These are phyloP conservation scores for Dione juno DNA, from an alignment of 2,888 invertebrate species.

Conservation along the genomic window DNA sequence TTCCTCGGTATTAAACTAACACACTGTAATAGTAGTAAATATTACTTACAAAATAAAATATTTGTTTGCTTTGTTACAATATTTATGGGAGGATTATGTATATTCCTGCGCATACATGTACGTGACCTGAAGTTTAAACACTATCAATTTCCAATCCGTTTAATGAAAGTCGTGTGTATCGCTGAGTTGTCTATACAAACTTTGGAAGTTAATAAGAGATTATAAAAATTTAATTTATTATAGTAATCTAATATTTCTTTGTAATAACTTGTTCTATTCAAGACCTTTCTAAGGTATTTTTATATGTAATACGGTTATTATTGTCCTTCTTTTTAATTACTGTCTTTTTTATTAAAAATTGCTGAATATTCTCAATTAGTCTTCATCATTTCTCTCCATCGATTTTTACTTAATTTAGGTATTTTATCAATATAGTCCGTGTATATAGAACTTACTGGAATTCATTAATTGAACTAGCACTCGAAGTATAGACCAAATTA, in stretches of 20 bases:
- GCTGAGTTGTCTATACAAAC: too few species aligned
- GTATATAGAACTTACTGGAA: not conserved
- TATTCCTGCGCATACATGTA: too few species aligned
- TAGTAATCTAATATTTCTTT: not conserved
- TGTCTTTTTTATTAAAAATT: not conserved
- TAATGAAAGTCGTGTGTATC: too few species aligned
- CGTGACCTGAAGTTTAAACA: too few species aligned
- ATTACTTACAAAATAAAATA: too few species aligned
- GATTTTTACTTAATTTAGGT: constrained; percentile 1
- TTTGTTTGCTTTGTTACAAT: too few species aligned
- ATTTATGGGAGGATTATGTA: too few species aligned
- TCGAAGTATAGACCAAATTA: not conserved
- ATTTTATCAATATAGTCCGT: not conserved
- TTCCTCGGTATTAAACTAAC: too few species aligned
- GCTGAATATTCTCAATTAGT: not conserved
- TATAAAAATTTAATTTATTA: not conserved
- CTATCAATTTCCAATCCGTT: too few species aligned
- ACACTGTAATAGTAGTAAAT: too few species aligned
- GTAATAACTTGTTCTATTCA: not conserved
- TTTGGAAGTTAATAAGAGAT: too few species aligned
- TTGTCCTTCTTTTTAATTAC: not conserved
- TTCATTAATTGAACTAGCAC: not conserved
- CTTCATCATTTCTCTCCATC: not conserved
- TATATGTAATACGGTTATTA: not conserved
- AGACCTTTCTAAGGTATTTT: not conserved